Evolutionary conservation across 1,140 invertebrate genomes (phyloP).

Genomic region (Telenomus remus): DNA sequence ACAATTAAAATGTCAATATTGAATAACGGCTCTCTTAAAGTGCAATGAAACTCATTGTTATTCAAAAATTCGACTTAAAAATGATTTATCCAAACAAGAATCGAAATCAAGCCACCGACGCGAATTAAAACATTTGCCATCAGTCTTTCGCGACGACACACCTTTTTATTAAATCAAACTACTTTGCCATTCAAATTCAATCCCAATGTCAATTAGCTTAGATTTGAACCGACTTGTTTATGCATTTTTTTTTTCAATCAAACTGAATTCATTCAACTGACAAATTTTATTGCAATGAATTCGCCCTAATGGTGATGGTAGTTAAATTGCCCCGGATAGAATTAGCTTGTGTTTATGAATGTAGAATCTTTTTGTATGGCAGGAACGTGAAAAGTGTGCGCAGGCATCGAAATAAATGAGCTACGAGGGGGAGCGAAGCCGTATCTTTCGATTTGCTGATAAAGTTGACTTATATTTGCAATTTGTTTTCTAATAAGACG

Average conservation of each 20-base stretch:
- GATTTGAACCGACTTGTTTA: too few relatives aligned
- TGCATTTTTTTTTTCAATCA: too few relatives aligned
- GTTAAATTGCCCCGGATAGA: background rate
- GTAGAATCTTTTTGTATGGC: background rate
- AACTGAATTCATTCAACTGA: too few relatives aligned
- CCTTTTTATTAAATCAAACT: too few relatives aligned
- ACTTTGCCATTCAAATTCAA: too few relatives aligned
- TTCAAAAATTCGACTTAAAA: constrained; percentile 3
- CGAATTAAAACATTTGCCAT: background rate
- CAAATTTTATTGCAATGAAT: too few relatives aligned
- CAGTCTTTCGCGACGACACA: too few relatives aligned
- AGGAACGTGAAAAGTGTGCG: background rate
- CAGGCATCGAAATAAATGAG: background rate
- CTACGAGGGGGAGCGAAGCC: background rate
- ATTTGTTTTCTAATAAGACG: constrained; percentile 1
- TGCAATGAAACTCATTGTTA: background rate
- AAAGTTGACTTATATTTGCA: constrained; percentile 1
- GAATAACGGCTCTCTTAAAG: constrained; percentile 1
- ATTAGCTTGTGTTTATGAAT: background rate
- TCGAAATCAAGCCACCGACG: background rate
- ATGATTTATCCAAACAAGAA: background rate
- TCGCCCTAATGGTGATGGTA: too few relatives aligned
- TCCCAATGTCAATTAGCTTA: too few relatives aligned
- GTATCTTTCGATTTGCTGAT: constrained; percentile 1
- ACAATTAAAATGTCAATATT: constrained; percentile 9